A percentile compares a stretch with the other conserved stretches of the same genome.
phyloP scores from a whole-genome alignment of 2,113 vertebrate species.

The Gambusia holbrooki region DNA sequence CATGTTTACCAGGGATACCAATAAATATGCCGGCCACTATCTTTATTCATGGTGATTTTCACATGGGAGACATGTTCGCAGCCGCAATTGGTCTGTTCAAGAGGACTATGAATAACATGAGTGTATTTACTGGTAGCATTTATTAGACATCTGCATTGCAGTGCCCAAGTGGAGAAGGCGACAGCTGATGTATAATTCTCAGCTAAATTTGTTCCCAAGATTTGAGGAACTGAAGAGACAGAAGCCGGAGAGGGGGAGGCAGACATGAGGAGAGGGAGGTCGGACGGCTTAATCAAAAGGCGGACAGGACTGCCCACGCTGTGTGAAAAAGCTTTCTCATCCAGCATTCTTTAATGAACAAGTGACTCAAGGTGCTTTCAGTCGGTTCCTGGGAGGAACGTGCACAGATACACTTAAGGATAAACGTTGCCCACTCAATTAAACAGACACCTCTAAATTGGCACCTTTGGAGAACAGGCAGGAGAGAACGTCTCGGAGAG shows the following conservation, averaged over 20 bases:
- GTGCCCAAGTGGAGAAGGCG: conserved; percentile 25
- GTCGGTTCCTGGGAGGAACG: conserved; percentile 29
- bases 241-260: conserved; percentile 2
- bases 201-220: conserved; percentile 21
- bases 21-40: too few relatives aligned
- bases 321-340: conserved; percentile 56
- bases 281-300: conserved; percentile 59
- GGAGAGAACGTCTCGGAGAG: conserved; percentile 7
- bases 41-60: background rate
- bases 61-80: background rate
- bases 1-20: too few relatives aligned
- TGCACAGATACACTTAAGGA: conserved; percentile 32
- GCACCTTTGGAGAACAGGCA: conserved; percentile 31
- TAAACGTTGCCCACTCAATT: conserved; percentile 63
- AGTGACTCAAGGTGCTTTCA: conserved; percentile 67
- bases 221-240: background rate
- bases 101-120: background rate
- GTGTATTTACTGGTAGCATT: conserved; percentile 40
- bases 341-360: conserved; percentile 68
- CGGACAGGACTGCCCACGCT: conserved; percentile 52
- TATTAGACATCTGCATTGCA: conserved; percentile 3
- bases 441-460: conserved; percentile 58
- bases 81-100: background rate
- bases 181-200: conserved; percentile 7
- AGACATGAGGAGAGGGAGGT: conserved; percentile 2